Evolutionary conservation across 2,113 vertebrate species (phyloP).

Genomic region (Microcebus murinus): DNA sequence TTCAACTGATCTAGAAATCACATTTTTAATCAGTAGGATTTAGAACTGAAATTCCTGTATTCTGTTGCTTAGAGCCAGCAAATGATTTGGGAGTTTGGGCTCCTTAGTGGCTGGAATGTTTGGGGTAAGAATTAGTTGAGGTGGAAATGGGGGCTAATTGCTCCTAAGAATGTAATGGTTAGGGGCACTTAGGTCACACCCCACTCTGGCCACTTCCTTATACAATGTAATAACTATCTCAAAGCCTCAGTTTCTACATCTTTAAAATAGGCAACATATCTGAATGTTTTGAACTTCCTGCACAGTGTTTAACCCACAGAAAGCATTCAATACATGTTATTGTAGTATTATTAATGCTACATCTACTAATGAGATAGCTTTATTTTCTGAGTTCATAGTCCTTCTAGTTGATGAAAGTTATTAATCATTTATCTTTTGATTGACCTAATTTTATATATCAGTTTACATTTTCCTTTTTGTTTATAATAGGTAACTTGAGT

Average conservation of each 20-base stretch:
- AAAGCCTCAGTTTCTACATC: neutral
- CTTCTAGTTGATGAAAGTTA: conserved; percentile 40
- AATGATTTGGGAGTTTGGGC: neutral
- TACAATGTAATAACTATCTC: neutral
- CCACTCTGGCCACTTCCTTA: neutral
- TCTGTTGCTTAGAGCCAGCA: neutral
- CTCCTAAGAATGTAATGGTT: neutral
- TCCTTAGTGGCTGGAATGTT: neutral
- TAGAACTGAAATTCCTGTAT: conserved; percentile 29
- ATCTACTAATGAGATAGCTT: neutral
- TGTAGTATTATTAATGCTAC: neutral
- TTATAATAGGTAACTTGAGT: neutral
- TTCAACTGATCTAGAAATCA: conserved; percentile 12
- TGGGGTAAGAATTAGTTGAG: neutral
- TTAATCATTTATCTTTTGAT: conserved; percentile 17
- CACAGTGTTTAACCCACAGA: neutral
- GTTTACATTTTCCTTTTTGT: conserved; percentile 15
- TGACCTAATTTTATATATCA: neutral
- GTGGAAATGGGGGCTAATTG: neutral
- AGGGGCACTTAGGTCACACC: neutral
- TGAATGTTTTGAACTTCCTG: neutral
- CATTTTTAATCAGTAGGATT: conserved; percentile 1
- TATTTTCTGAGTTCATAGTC: conserved; percentile 3
- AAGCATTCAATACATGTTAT: neutral
- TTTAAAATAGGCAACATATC: neutral